phyloP scores from a whole-genome alignment of 2,888 invertebrate species.

The Eupeodes latifasciatus region DNA sequence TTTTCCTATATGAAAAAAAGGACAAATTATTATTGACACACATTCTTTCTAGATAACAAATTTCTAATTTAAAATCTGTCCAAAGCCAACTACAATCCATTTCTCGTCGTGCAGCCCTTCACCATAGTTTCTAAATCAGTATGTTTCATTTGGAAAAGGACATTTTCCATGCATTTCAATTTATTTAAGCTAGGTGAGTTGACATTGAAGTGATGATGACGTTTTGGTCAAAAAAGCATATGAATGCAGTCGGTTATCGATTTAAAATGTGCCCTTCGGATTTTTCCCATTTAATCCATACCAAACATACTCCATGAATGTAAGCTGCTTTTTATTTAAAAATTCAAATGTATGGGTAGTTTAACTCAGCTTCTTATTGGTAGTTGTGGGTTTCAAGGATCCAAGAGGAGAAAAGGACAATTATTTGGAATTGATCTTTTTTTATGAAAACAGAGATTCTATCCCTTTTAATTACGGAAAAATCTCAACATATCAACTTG shows the following conservation, averaged over 20 bases:
- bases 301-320: too few species aligned
- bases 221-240: not conserved
- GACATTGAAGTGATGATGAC: not conserved
- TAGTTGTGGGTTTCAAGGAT: not conserved
- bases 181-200: not conserved
- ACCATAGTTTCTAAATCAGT: not conserved
- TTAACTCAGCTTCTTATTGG: too few species aligned
- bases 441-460: not conserved
- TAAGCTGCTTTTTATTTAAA: too few species aligned
- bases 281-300: not conserved
- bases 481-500: too few species aligned
- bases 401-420: not conserved
- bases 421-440: not conserved
- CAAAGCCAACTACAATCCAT: not conserved
- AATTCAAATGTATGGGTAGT: too few species aligned
- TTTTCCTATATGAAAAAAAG: too few species aligned
- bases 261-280: not conserved
- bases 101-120: not conserved
- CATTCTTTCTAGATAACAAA: too few species aligned
- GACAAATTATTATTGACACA: too few species aligned
- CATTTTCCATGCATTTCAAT: conserved; percentile 12
- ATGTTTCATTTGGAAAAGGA: not conserved
- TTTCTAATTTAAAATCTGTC: not conserved
- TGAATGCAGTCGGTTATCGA: not conserved
- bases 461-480: too few species aligned